phyloP scores from a whole-genome alignment of 2,797 vertebrate genomes.

The Amniataba percoides region DNA sequence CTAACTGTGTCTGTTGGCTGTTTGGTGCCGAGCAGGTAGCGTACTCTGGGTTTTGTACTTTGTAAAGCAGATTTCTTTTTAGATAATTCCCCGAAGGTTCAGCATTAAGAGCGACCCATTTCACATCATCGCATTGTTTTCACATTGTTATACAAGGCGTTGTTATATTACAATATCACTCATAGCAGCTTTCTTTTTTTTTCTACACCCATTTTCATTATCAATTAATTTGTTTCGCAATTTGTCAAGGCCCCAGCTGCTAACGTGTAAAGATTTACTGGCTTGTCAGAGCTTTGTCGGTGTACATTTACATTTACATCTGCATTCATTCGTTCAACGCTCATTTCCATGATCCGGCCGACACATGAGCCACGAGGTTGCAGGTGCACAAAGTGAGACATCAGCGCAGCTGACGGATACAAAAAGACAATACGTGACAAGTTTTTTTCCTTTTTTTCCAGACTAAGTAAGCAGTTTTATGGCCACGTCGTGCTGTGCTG shows the following conservation, averaged over 20 bases:
- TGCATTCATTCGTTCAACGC: too few species aligned
- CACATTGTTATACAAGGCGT: neutral
- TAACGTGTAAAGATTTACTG: neutral
- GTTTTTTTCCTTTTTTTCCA: too few species aligned
- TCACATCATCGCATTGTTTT: neutral
- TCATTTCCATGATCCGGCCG: neutral
- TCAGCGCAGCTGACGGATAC: too few species aligned
- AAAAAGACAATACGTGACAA: neutral
- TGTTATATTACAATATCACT: neutral
- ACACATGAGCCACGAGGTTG: neutral
- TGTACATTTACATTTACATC: neutral
- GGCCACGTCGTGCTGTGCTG: neutral
- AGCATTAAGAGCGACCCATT: neutral
- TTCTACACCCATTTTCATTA: too few species aligned
- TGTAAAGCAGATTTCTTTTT: neutral
- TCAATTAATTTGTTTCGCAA: too few species aligned
- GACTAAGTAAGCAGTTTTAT: neutral
- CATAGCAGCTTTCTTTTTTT: neutral
- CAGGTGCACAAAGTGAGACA: neutral
- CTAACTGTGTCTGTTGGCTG: slow-evolving; percentile 26
- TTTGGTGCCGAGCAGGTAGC: slow-evolving; percentile 24
- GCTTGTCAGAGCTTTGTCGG: slow-evolving; percentile 3
- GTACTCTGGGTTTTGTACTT: neutral
- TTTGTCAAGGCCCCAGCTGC: too few species aligned
- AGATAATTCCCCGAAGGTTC: slow-evolving; percentile 7